These are phyloP conservation scores for Takifugu ocellatus DNA, from an alignment of 2,797 vertebrate genomes.

Conservation along the genomic window DNA sequence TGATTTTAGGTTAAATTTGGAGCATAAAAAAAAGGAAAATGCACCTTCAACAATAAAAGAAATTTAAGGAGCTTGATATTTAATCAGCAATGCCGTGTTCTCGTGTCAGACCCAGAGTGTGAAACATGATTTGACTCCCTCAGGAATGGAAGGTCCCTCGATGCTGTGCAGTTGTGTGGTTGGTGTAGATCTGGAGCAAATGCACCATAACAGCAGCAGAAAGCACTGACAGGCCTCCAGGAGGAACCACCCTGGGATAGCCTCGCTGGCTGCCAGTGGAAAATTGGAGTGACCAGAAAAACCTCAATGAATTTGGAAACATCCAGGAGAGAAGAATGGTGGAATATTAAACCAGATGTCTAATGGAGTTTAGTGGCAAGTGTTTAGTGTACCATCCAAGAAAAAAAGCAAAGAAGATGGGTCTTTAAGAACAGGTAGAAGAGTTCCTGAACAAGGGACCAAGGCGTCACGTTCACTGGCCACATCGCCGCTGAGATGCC, in stretches of 20 bases:
- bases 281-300: slow-evolving; percentile 84
- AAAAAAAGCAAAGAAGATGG: slow-evolving; percentile 30
- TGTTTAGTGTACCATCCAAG: slow-evolving; percentile 75
- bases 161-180: slow-evolving; percentile 44
- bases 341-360: slow-evolving; percentile 83
- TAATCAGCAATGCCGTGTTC: slow-evolving; percentile 17
- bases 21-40: too few species aligned
- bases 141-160: slow-evolving; percentile 38
- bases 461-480: slow-evolving; percentile 45
- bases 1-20: too few species aligned
- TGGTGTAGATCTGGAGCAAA: slow-evolving; percentile 55
- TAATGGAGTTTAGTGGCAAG: slow-evolving; percentile 83
- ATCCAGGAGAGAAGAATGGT: slow-evolving; percentile 75
- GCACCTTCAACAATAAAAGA: neutral
- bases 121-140: slow-evolving; percentile 22
- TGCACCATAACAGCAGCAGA: slow-evolving; percentile 63
- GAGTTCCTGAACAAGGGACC: slow-evolving; percentile 22
- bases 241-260: slow-evolving; percentile 84
- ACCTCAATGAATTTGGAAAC: slow-evolving; percentile 83
- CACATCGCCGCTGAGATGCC: slow-evolving; percentile 42
- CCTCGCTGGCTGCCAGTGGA: slow-evolving; percentile 82
- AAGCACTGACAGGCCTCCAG: slow-evolving; percentile 67
- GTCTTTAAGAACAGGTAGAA: slow-evolving; percentile 42
- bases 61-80: slow-evolving; percentile 5
- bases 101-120: slow-evolving; percentile 16